A percentile compares a stretch with the other conserved stretches of the same genome.
Conservation (phyloP, 2,888 invertebrate species). For the Patella depressa region DNA sequence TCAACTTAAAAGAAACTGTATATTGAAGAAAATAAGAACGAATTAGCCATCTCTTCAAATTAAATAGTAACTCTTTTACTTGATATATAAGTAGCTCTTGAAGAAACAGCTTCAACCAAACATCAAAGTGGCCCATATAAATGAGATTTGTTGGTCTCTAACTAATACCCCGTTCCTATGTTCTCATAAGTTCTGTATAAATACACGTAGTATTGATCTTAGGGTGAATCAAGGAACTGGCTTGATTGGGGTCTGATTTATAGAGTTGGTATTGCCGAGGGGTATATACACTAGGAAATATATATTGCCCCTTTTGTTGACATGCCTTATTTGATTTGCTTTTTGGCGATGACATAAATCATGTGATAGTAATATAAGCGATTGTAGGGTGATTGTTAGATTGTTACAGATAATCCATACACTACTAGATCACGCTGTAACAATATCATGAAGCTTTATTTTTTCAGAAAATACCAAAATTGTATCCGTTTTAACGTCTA, state of each 20-base stretch:
- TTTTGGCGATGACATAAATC: constrained; percentile 2
- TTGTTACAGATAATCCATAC: too few species aligned
- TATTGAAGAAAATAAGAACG: too few species aligned
- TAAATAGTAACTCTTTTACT: too few species aligned
- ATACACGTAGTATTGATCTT: background rate
- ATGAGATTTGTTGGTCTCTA: constrained; percentile 4
- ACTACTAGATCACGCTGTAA: too few species aligned
- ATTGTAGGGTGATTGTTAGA: background rate
- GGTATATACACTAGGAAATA: background rate
- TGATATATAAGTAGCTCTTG: too few species aligned
- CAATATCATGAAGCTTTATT: too few species aligned
- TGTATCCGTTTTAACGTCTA: too few species aligned
- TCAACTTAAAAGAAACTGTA: too few species aligned
- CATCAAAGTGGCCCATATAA: constrained; percentile 4
- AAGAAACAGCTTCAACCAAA: background rate
- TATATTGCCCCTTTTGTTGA: constrained; percentile 4
- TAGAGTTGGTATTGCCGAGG: background rate
- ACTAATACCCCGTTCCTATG: background rate
- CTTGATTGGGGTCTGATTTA: background rate
- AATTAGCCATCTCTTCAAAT: too few species aligned
- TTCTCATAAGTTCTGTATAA: background rate
- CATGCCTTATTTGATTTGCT: background rate
- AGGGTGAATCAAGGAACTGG: background rate
- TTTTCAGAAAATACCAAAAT: too few species aligned
- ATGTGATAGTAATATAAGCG: background rate